phyloP scores from a whole-genome alignment of 1,140 invertebrate genomes.

The Lepidurus packardi region DNA sequence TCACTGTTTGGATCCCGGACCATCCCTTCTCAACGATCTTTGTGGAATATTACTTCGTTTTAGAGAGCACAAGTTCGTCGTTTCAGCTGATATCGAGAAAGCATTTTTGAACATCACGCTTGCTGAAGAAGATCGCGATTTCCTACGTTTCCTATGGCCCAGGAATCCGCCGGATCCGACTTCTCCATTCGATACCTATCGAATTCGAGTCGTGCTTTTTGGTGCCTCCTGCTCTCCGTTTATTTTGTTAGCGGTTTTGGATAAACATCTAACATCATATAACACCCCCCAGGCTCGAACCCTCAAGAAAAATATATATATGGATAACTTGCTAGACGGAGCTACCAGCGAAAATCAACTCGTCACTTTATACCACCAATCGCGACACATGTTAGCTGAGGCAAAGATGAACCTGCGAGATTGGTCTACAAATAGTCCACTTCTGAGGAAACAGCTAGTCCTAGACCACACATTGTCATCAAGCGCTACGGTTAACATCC shows the following conservation, averaged over 20 bases:
- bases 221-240: constrained; percentile 3
- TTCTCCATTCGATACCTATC: neutral
- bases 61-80: constrained; percentile 33
- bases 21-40: constrained; percentile 3
- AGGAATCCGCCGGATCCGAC: neutral
- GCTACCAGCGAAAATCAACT: neutral
- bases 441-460: neutral
- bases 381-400: neutral
- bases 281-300: neutral
- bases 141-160: neutral
- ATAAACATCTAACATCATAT: neutral
- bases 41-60: constrained; percentile 17
- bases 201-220: neutral
- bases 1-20: constrained; percentile 24
- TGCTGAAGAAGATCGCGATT: constrained; percentile 7
- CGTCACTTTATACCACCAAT: neutral
- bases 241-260: neutral
- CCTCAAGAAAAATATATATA: neutral
- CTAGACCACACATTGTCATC: neutral
- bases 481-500: neutral
- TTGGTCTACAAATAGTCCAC: neutral
- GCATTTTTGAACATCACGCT: neutral
- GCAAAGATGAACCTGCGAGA: neutral
- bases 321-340: neutral
- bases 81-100: constrained; percentile 36